These are phyloP conservation scores for Callospermophilus lateralis DNA, from an alignment of 2,113 vertebrate species.

Conservation along the genomic window DNA sequence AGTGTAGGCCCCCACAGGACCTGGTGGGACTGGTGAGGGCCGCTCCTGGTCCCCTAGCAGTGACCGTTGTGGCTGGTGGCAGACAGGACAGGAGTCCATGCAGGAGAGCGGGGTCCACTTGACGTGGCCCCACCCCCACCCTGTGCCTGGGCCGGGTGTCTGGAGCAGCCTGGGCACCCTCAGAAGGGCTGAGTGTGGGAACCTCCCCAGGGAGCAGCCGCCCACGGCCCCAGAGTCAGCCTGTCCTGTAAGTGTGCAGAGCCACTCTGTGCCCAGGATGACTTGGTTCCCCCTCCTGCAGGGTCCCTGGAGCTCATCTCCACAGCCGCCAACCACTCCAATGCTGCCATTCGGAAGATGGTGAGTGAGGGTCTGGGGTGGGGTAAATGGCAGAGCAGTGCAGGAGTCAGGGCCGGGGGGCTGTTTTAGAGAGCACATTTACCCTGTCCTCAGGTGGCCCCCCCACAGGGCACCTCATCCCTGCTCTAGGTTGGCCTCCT, in stretches of 20 bases:
- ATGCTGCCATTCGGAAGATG: conserved; percentile 98
- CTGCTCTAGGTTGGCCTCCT: too few relatives aligned
- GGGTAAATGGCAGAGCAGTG: too few relatives aligned
- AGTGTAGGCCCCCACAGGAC: not conserved
- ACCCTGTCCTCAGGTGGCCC: too few relatives aligned
- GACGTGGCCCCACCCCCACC: not conserved
- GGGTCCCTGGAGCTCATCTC: conserved; percentile 98
- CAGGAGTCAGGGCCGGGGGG: not conserved
- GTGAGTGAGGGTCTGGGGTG: conserved; percentile 86
- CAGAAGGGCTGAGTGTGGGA: not conserved
- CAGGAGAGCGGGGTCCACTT: not conserved
- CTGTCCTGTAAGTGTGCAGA: accelerated
- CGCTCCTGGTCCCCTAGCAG: not conserved
- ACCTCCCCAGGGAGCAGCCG: not conserved
- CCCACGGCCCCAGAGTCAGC: not conserved
- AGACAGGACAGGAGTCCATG: not conserved
- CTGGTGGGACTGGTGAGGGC: too few relatives aligned
- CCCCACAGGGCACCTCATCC: too few relatives aligned
- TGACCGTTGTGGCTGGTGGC: not conserved
- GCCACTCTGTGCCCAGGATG: not conserved
- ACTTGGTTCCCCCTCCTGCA: conserved; percentile 82
- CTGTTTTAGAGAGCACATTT: accelerated
- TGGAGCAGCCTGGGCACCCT: not conserved
- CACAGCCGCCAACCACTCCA: conserved; percentile 97
- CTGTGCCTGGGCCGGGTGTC: not conserved